phyloP scores from a whole-genome alignment of 2,113 vertebrate species.

The Smithornis capensis region DNA sequence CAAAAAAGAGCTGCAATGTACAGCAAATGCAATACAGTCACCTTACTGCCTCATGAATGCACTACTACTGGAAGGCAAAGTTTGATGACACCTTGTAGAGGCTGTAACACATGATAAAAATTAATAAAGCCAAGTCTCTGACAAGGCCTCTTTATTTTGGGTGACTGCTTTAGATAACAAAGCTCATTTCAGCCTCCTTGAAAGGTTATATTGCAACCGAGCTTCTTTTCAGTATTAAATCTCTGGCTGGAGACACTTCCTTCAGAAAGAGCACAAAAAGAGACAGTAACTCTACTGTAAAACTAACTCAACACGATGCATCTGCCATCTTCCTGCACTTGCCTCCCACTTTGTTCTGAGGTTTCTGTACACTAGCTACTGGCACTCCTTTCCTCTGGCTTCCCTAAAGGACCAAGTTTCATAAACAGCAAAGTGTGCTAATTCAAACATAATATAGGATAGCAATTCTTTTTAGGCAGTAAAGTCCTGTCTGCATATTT shows the following conservation, averaged over 20 bases:
- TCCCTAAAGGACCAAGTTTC: constrained; percentile 38
- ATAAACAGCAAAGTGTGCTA: constrained; percentile 63
- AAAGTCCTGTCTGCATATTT: constrained; percentile 74
- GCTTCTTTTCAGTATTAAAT: background rate
- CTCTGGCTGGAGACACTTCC: background rate
- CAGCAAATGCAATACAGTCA: background rate
- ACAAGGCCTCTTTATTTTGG: background rate
- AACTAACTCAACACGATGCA: background rate
- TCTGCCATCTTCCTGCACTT: background rate
- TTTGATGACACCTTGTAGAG: background rate
- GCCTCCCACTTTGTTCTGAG: background rate
- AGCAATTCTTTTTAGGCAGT: constrained; percentile 54
- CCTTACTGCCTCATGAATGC: background rate
- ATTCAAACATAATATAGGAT: constrained; percentile 71
- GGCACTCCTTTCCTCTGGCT: background rate
- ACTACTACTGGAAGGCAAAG: background rate
- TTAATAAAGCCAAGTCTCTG: background rate
- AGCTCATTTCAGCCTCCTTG: background rate
- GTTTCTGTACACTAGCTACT: background rate
- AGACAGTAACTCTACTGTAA: background rate
- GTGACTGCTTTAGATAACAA: background rate
- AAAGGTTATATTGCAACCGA: background rate
- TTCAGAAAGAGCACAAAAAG: background rate
- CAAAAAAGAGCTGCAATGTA: background rate
- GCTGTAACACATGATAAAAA: background rate